A percentile compares a stretch with the other conserved stretches of the same genome.
phyloP scores from a whole-genome alignment of 2,113 vertebrate species.

The Echinops telfairi region DNA sequence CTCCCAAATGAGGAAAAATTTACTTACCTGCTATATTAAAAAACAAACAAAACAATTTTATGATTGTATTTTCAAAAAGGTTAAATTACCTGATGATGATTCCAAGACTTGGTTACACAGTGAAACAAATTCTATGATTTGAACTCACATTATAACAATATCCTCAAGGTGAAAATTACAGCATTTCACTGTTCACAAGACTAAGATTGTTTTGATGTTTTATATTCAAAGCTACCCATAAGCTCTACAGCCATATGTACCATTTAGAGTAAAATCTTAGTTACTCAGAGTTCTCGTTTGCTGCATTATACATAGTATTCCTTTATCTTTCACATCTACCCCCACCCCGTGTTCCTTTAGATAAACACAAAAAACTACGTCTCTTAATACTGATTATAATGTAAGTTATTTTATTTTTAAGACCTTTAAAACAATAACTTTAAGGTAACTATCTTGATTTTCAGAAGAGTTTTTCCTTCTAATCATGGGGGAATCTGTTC shows the following conservation, averaged over 20 bases:
- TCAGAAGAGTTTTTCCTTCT: constrained; percentile 61
- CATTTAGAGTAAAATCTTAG: not conserved
- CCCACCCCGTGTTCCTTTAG: not conserved
- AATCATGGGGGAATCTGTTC: not conserved
- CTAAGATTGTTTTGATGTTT: constrained; percentile 41
- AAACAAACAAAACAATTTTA: constrained; percentile 19
- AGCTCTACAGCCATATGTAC: not conserved
- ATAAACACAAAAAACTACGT: constrained; percentile 40
- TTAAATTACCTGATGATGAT: constrained; percentile 26
- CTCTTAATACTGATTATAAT: constrained; percentile 55
- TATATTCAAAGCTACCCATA: constrained; percentile 45
- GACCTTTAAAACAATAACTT: constrained; percentile 55
- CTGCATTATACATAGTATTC: not conserved
- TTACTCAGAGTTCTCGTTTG: constrained; percentile 14
- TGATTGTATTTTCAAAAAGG: not conserved
- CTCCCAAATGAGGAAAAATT: constrained; percentile 88
- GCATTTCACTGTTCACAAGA: constrained; percentile 24
- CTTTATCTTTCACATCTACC: not conserved
- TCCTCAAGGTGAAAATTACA: constrained; percentile 6
- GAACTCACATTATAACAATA: constrained; percentile 25
- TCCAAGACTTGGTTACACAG: constrained; percentile 14
- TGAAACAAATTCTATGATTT: constrained; percentile 56
- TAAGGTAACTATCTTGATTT: constrained; percentile 27
- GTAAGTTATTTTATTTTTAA: constrained; percentile 31
- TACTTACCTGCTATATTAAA: not conserved